Base-by-base conservation (phyloP, 1,140 invertebrate genomes). In the Bombus picipes region DNA sequence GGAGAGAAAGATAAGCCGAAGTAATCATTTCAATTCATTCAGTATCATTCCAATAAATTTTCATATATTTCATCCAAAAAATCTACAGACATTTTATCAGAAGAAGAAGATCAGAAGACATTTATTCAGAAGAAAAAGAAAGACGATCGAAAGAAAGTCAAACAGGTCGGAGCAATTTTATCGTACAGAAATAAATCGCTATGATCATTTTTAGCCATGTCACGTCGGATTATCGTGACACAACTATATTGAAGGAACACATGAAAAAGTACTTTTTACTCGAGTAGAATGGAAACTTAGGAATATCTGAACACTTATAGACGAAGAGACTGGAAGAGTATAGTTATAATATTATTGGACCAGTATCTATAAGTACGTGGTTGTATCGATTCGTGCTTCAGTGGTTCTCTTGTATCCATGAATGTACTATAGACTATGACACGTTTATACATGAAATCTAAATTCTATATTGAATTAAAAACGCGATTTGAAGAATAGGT, bases 341-440 rank as follows among this genome's bases (percentile, higher is more conserved):
- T 32, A 65, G 85, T 39, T 86, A 73, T 86, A 73, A 86, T 83
- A 86, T 83, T 70, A 83, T 83, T 86, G 85, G 85, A 83, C 80
- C 62, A 37, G 25, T 59, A 81, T 73, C 85, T 86, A 83, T 86
- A 83, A 76, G 68, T 47, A 32, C 22, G 25, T 53, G 47, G 79
- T 72, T 59, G 18, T 89, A 89, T 89, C 79, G 88, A 89, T 89
- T 89, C n/a, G 65, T 32, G 72, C 81, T 43, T 53, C 12, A 66
- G 74, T 43, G 25, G 43, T 76, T 74, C 62, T 74, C 39, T 59
- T 76, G 25, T 72, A 39, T n/a, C 22, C 47, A 57, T 47, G 22
- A 39, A 57, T 34, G 22, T 37, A 25, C 41, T 37, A 66, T 37
- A 53, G 62, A 32, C 37, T 39, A 68, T 39, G 47, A 37, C n/a